Percentiles rank a stretch among this genome's conserved stretches.
phyloP scores from a whole-genome alignment of 2,797 vertebrate species.

The Carcharodon carcharias region DNA sequence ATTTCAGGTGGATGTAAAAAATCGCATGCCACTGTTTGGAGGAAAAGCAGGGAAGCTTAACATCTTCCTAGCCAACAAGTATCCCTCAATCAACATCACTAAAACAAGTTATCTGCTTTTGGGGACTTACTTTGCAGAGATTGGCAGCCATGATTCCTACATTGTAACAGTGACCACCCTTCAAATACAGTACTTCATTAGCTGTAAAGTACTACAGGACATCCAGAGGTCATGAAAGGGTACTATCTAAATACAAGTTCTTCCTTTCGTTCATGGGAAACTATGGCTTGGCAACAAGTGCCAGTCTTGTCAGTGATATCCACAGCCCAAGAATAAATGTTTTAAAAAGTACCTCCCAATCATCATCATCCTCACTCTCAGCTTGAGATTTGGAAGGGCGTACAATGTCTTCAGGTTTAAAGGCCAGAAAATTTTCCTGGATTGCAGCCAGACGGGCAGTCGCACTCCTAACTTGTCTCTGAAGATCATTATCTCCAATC shows the following conservation, averaged over 20 bases:
- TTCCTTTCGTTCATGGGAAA: neutral
- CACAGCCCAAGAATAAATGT: neutral
- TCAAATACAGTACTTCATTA: neutral
- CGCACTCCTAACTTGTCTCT: conserved; percentile 39
- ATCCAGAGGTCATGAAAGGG: too few species aligned
- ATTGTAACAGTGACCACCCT: neutral
- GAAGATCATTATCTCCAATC: conserved; percentile 44
- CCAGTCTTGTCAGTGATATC: neutral
- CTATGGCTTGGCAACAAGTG: neutral
- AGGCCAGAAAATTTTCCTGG: conserved; percentile 37
- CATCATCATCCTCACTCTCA: neutral
- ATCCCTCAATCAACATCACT: neutral
- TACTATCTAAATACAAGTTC: neutral
- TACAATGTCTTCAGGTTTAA: conserved; percentile 25
- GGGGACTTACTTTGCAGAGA: neutral
- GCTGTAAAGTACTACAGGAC: too few species aligned
- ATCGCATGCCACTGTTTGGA: neutral
- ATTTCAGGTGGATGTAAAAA: neutral
- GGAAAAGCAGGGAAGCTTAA: neutral
- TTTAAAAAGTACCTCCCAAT: conserved; percentile 40
- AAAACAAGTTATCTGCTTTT: neutral
- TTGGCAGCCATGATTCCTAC: neutral
- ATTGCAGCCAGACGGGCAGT: neutral
- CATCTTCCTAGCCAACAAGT: neutral
- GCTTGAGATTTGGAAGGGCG: neutral